Evolutionary conservation across 1,140 invertebrate species (phyloP).

Genomic region (Anastatus disparis): DNA sequence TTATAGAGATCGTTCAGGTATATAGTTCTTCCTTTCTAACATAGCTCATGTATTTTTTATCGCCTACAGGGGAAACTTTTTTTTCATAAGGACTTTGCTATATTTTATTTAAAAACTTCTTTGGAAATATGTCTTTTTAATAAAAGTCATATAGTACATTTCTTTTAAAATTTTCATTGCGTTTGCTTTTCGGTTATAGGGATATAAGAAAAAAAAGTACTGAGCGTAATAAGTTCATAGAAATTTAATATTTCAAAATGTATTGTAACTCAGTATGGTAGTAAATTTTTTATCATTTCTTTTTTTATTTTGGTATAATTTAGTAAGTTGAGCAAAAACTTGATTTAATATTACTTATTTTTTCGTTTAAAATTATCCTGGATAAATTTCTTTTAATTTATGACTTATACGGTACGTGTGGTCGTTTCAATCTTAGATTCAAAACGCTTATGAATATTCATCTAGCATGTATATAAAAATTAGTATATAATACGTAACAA

Average conservation of each 20-base stretch:
- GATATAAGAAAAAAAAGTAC: too few relatives aligned
- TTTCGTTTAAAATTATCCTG: slow-evolving; percentile 22
- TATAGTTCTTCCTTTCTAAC: slow-evolving; percentile 28
- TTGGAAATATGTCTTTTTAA: neutral
- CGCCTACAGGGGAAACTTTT: slow-evolving; percentile 50
- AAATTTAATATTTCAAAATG: slow-evolving; percentile 9
- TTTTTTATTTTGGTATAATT: slow-evolving; percentile 11
- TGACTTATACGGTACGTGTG: neutral
- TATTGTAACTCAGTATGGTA: slow-evolving; percentile 10
- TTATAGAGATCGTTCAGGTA: slow-evolving; percentile 52
- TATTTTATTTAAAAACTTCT: slow-evolving; percentile 7
- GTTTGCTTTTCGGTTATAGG: neutral
- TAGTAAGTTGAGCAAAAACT: neutral
- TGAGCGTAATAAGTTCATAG: neutral
- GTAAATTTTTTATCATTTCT: slow-evolving; percentile 8
- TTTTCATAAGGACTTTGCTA: neutral
- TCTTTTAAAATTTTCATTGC: neutral
- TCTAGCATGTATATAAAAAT: neutral
- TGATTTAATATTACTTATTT: neutral
- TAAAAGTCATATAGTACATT: too few relatives aligned
- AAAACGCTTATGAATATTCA: slow-evolving; percentile 8
- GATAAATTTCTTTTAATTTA: slow-evolving; percentile 24
- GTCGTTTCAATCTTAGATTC: slow-evolving; percentile 14
- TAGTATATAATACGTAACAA: neutral
- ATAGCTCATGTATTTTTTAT: slow-evolving; percentile 54